Base-by-base conservation (phyloP, 1,140 invertebrate species). In the Drosophila triauraria region DNA sequence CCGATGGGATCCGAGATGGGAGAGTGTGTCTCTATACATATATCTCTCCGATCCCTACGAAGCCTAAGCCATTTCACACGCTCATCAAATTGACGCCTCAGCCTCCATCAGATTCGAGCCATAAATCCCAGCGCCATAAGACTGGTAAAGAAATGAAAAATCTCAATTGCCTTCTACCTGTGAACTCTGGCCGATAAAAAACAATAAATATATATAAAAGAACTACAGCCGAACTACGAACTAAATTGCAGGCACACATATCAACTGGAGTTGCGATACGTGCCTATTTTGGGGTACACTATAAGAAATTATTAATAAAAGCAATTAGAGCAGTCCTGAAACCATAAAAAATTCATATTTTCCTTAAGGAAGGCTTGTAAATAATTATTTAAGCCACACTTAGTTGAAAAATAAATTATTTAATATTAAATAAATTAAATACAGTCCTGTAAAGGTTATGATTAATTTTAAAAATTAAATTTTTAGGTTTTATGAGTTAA, bases 121-220 rank as follows among this genome's bases (percentile, higher is more conserved):
- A 86, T 78, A 86, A 76, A 79, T 68, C 47, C 44, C 57, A 72
- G 63, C 57, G 47, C 67, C 63, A 75, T 58, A 50, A 82, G 74
- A 82, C 74, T 78, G 60, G 64, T 83, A 78, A 53, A 30, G 27
- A 65, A 61, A 65, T 81, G 63, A 82, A 85, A 86, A 71, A 82
- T 70, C 63, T 83, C 56, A 48, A 72, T 63, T 59, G 72, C 58
- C 61, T 57, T 83, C 57, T 61, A 78, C 62, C 75, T 82, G 80
- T 82, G 82, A 87, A 74, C 63, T 80, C 58, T 65, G 68, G 51
- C 62, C 77, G 77, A 83, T 87, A 83, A 87, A 88, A 87, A 88
- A 87, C 84, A 87, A 87, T 87, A 87, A 88, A 88, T 87, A 74
- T 80, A 43, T 80, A 67, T 75, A 85, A 79, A 13, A 35, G 23